Percentiles rank a stretch among this genome's conserved stretches.
phyloP scores from a whole-genome alignment of 2,888 invertebrate species.

The Euphydryas editha region DNA sequence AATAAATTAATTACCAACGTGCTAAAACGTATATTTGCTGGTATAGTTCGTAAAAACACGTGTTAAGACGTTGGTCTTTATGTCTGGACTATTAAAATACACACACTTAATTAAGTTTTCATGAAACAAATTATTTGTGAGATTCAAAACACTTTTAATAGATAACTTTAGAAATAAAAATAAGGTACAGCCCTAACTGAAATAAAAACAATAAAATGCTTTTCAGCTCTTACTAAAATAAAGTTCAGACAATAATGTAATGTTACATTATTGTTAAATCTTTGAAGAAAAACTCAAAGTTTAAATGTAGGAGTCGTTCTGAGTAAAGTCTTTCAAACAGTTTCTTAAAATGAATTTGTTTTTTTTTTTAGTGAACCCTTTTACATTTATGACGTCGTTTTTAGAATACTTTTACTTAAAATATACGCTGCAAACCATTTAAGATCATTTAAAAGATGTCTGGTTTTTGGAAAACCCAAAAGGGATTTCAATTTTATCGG shows the following conservation, averaged over 20 bases:
- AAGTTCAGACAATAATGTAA: background rate
- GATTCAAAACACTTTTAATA: background rate
- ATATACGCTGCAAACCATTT: background rate
- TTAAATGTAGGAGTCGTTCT: slow-evolving; percentile 2
- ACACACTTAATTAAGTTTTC: background rate
- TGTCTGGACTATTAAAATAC: background rate
- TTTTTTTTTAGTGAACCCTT: background rate
- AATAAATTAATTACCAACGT: too few relatives aligned
- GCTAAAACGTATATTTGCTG: too few relatives aligned
- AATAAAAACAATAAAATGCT: background rate
- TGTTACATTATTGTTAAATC: slow-evolving; percentile 14
- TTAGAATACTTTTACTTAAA: background rate
- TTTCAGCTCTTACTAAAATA: background rate
- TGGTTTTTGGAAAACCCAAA: background rate
- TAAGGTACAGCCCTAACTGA: background rate
- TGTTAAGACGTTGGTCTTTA: too few relatives aligned
- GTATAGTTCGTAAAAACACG: too few relatives aligned
- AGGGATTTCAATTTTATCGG: background rate
- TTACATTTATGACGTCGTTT: slow-evolving; percentile 2
- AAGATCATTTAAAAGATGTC: background rate
- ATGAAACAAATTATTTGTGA: background rate
- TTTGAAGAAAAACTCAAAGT: slow-evolving; percentile 1
- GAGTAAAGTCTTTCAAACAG: slow-evolving; percentile 4
- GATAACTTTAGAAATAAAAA: background rate
- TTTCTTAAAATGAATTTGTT: slow-evolving; percentile 1